Evolutionary conservation across 1,140 invertebrate genomes (phyloP).

Genomic region (honey bee (Apis mellifera)): DNA sequence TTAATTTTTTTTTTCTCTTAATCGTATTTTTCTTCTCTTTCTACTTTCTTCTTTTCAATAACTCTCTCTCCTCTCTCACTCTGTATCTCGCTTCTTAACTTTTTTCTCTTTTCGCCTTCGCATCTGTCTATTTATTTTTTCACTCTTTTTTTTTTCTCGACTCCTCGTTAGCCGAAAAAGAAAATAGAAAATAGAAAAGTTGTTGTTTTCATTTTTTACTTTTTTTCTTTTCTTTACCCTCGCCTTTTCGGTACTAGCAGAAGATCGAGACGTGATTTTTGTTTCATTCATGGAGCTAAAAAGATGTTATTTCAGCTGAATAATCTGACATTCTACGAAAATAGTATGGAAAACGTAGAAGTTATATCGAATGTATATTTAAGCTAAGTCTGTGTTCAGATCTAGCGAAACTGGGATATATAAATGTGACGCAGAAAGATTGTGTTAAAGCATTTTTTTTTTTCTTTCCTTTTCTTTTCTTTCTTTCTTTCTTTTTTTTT

Average conservation of each 20-base stretch:
- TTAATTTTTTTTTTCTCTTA: not conserved
- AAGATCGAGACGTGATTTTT: not conserved
- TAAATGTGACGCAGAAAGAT: not conserved
- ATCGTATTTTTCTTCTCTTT: not conserved
- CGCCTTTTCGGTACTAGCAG: conserved; percentile 6
- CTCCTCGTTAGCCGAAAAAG: not conserved
- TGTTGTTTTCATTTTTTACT: not conserved
- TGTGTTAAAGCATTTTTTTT: not conserved
- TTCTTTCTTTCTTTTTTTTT: not conserved
- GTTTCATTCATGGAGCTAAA: not conserved
- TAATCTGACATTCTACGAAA: not conserved
- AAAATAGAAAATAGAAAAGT: not conserved
- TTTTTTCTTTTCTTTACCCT: not conserved
- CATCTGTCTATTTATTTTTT: not conserved
- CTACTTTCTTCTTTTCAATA: not conserved
- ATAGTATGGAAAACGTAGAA: not conserved
- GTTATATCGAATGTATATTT: not conserved
- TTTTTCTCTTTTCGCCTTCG: not conserved
- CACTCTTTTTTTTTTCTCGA: too few relatives aligned
- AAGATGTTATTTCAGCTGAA: conserved; percentile 1
- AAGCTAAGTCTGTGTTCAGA: not conserved
- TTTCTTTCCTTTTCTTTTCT: too few relatives aligned
- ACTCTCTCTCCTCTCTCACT: not conserved
- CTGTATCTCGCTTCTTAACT: not conserved
- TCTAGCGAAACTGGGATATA: not conserved